Evolutionary conservation across 1,140 invertebrate species (phyloP).

Genomic region (Arctopsyche grandis): DNA sequence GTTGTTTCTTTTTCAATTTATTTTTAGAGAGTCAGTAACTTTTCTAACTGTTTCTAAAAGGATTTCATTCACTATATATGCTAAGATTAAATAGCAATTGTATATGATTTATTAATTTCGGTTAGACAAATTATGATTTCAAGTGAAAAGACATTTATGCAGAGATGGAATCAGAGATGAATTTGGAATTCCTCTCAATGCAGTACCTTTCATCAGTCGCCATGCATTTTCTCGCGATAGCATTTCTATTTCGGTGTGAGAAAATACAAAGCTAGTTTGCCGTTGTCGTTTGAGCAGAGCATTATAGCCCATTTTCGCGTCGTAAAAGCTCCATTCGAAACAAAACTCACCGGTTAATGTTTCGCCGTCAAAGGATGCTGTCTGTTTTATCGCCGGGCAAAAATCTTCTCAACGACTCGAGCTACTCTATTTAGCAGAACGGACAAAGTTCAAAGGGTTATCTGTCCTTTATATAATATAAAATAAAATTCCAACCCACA

Average conservation of each 20-base stretch:
- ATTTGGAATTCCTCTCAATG: no score
- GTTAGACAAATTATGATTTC: no score
- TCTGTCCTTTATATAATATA: no score
- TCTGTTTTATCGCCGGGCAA: neutral
- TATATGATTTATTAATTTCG: no score
- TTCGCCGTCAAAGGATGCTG: neutral
- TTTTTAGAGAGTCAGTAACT: no score
- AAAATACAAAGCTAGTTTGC: neutral
- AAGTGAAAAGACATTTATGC: no score
- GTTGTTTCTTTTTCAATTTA: no score
- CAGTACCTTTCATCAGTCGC: no score
- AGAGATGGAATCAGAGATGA: no score
- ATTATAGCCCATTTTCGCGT: conserved; percentile 18
- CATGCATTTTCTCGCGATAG: neutral
- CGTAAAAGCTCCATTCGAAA: conserved; percentile 11
- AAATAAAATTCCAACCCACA: neutral
- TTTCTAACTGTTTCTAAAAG: no score
- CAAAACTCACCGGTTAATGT: neutral
- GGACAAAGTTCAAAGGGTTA: neutral
- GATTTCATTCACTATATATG: no score
- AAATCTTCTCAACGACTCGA: neutral
- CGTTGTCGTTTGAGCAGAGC: neutral
- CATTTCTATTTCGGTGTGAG: conserved; percentile 6
- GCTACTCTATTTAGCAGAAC: neutral
- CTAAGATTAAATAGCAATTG: no score